Percentiles rank a stretch among this genome's conserved stretches.
phyloP scores from a whole-genome alignment of 2,113 vertebrate genomes.

The Coregonus clupeaformis region DNA sequence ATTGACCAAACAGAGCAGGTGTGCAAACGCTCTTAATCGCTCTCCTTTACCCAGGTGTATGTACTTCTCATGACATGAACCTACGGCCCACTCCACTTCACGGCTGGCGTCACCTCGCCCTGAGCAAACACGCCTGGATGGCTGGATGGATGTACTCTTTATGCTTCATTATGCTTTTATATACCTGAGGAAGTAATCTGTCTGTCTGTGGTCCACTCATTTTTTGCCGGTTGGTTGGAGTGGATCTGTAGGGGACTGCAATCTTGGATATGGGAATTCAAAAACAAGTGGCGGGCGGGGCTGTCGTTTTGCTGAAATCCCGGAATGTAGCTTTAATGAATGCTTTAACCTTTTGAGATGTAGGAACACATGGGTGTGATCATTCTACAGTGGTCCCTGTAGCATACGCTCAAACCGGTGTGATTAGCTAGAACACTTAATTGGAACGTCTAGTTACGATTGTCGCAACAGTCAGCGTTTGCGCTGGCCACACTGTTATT shows the following conservation, averaged over 20 bases:
- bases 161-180: slow-evolving; percentile 51
- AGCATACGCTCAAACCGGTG: no score
- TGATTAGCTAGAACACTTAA: no score
- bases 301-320: no score
- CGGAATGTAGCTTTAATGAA: no score
- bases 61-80: slow-evolving; percentile 45
- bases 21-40: slow-evolving; percentile 35
- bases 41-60: slow-evolving; percentile 46
- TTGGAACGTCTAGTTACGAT: no score
- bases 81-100: slow-evolving; percentile 10
- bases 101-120: slow-evolving; percentile 46
- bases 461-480: no score
- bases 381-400: no score
- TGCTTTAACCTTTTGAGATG: no score
- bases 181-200: slow-evolving; percentile 31
- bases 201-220: slow-evolving; percentile 35
- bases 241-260: slow-evolving; percentile 32
- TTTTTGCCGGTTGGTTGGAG: slow-evolving; percentile 6
- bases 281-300: no score
- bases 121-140: slow-evolving; percentile 58
- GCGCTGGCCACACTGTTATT: no score
- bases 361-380: no score
- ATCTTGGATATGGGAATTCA: no score
- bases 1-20: slow-evolving; percentile 71
- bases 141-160: slow-evolving; percentile 53